A percentile compares a stretch with the other conserved stretches of the same genome.
Conservation (phyloP, 1,140 invertebrate genomes). For the Charaxes varanes region DNA sequence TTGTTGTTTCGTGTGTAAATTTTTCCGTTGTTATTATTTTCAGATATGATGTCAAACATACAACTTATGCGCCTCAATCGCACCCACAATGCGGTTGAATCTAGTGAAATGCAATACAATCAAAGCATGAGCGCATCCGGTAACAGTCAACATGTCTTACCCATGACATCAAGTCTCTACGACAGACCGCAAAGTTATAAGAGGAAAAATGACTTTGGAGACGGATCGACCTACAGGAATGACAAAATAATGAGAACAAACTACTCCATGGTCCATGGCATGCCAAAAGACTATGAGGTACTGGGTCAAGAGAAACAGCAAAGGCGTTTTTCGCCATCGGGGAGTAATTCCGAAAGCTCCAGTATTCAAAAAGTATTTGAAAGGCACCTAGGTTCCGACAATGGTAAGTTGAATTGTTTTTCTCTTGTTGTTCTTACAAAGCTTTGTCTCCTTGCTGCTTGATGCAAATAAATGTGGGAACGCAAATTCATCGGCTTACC, state of each 20-base stretch:
- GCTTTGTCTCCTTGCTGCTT: conserved; percentile 43
- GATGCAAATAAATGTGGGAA: conserved; percentile 23
- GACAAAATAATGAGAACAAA: conserved; percentile 66
- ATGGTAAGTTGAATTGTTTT: conserved; percentile 43
- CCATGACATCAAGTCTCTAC: conserved; percentile 54
- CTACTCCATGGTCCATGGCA: conserved; percentile 45
- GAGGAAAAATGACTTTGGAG: conserved; percentile 58
- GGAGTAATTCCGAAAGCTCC: conserved; percentile 34
- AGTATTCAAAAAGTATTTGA: conserved; percentile 49
- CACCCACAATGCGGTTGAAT: conserved; percentile 51
- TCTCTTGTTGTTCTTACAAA: conserved; percentile 15
- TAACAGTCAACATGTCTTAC: conserved; percentile 45
- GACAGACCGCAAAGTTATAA: conserved; percentile 54
- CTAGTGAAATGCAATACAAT: conserved; percentile 58
- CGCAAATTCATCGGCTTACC: conserved; percentile 24
- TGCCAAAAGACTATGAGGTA: conserved; percentile 48
- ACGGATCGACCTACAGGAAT: conserved; percentile 44
- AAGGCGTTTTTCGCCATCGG: conserved; percentile 37
- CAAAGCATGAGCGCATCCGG: conserved; percentile 42
- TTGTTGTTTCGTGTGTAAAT: no score
- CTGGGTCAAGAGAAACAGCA: conserved; percentile 37
- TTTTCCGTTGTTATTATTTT: conserved; percentile 15
- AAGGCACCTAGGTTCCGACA: conserved; percentile 53
- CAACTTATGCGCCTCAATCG: conserved; percentile 53
- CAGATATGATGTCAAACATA: conserved; percentile 59